These are phyloP conservation scores for Recurvirostra avosetta DNA, from an alignment of 2,113 vertebrate genomes.

Conservation along the genomic window DNA sequence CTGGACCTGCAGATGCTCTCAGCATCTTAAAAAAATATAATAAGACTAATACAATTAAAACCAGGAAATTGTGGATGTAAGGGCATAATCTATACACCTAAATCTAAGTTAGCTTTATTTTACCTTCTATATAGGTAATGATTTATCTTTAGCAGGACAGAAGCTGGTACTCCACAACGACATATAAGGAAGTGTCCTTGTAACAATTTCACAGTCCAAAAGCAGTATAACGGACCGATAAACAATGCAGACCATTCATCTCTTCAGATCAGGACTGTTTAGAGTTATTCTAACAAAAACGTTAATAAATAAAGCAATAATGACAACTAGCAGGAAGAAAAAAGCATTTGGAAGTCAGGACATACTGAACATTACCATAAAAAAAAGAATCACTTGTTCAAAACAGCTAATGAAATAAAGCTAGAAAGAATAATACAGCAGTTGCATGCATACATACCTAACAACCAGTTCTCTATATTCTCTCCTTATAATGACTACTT, in stretches of 20 bases:
- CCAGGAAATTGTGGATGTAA: not conserved
- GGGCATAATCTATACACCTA: not conserved
- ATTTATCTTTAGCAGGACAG: not conserved
- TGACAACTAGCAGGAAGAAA: not conserved
- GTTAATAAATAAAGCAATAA: not conserved
- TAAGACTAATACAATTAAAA: conserved; percentile 16
- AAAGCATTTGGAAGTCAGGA: not conserved
- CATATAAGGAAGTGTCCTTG: not conserved
- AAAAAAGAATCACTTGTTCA: not conserved
- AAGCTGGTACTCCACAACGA: not conserved
- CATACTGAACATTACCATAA: not conserved
- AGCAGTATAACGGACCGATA: not conserved
- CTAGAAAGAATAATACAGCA: not conserved
- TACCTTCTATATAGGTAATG: not conserved
- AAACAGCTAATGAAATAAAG: not conserved
- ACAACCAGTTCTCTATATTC: not conserved
- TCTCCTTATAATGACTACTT: not conserved
- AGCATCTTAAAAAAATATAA: conserved; percentile 27
- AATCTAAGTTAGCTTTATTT: conserved; percentile 11
- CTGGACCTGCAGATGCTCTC: conserved; percentile 12
- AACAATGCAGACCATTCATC: not conserved
- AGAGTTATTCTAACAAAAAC: not conserved
- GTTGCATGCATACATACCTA: not conserved
- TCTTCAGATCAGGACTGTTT: not conserved
- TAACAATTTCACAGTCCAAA: not conserved